A percentile compares a stretch with the other conserved stretches of the same genome.
These are phyloP conservation scores for Leptestheria dahalacensis DNA, from an alignment of 1,140 invertebrate species.

Conservation along the genomic window DNA sequence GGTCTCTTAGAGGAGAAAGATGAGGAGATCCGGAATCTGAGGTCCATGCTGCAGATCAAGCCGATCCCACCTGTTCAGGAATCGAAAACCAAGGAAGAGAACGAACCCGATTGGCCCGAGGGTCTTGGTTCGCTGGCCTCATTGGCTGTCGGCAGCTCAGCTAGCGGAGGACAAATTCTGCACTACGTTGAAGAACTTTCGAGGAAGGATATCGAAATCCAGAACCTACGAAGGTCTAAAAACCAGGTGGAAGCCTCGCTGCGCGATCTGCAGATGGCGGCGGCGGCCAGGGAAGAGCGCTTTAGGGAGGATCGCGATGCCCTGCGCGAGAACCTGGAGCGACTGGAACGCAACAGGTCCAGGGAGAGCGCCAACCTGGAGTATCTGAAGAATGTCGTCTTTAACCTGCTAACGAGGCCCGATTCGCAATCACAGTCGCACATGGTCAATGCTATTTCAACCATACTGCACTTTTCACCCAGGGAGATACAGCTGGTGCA, in stretches of 20 bases:
- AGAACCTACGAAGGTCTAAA: slow-evolving; percentile 51
- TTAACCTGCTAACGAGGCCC: slow-evolving; percentile 57
- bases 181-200: slow-evolving; percentile 73
- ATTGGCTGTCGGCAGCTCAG: slow-evolving; percentile 18
- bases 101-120: not conserved
- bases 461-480: slow-evolving; percentile 52
- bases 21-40: slow-evolving; percentile 50
- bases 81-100: slow-evolving; percentile 14
- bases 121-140: slow-evolving; percentile 12
- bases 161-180: slow-evolving; percentile 42
- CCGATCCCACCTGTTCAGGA: slow-evolving; percentile 21
- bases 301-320: slow-evolving; percentile 38
- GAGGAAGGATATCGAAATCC: slow-evolving; percentile 61
- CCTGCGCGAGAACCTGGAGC: slow-evolving; percentile 34
- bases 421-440: slow-evolving; percentile 52
- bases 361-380: slow-evolving; percentile 73
- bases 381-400: slow-evolving; percentile 78
- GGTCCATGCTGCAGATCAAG: slow-evolving; percentile 38
- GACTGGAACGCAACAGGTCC: slow-evolving; percentile 52
- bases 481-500: slow-evolving; percentile 9
- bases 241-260: slow-evolving; percentile 49
- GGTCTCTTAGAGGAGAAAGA: slow-evolving; percentile 63
- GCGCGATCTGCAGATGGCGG: slow-evolving; percentile 43
- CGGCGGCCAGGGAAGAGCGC: slow-evolving; percentile 38
- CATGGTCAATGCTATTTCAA: slow-evolving; percentile 77